Evolutionary conservation across 1,140 invertebrate genomes (phyloP).

Genomic region (Leucophenga varia): DNA sequence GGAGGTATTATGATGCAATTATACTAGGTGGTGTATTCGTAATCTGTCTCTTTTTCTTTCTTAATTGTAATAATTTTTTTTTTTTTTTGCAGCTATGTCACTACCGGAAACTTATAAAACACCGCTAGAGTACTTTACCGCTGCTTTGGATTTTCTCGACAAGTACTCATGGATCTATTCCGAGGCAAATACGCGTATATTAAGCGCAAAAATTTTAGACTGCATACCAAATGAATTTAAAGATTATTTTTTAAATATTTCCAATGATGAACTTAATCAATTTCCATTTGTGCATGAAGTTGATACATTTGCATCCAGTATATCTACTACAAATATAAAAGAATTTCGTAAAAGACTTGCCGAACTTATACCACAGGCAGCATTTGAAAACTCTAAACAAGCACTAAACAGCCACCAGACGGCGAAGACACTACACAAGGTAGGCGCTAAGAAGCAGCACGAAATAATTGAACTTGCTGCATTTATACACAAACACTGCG

Average conservation of each 20-base stretch:
- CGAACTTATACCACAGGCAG: slow-evolving; percentile 21
- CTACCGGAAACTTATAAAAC: slow-evolving; percentile 19
- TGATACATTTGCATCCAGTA: too few relatives aligned
- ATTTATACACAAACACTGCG: slow-evolving; percentile 62
- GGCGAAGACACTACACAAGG: slow-evolving; percentile 19
- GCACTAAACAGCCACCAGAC: slow-evolving; percentile 62
- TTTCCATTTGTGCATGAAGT: slow-evolving; percentile 34
- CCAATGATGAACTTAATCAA: slow-evolving; percentile 51
- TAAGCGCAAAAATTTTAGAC: slow-evolving; percentile 61
- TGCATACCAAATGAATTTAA: slow-evolving; percentile 62
- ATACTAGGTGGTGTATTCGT: too few relatives aligned
- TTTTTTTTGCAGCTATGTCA: slow-evolving; percentile 32
- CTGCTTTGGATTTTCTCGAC: slow-evolving; percentile 61
- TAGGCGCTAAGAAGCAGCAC: slow-evolving; percentile 68
- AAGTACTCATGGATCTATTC: slow-evolving; percentile 69
- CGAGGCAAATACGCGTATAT: slow-evolving; percentile 66
- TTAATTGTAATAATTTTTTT: neutral
- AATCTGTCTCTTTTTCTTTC: too few relatives aligned
- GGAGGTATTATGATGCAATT: too few relatives aligned
- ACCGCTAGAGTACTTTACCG: slow-evolving; percentile 61
- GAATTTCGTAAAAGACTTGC: slow-evolving; percentile 20
- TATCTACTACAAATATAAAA: slow-evolving; percentile 1
- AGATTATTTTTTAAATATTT: slow-evolving; percentile 53
- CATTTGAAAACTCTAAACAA: slow-evolving; percentile 40
- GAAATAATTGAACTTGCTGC: slow-evolving; percentile 67